Evolutionary conservation across 1,140 invertebrate genomes (phyloP).

Genomic region (Bombus terrestris): DNA sequence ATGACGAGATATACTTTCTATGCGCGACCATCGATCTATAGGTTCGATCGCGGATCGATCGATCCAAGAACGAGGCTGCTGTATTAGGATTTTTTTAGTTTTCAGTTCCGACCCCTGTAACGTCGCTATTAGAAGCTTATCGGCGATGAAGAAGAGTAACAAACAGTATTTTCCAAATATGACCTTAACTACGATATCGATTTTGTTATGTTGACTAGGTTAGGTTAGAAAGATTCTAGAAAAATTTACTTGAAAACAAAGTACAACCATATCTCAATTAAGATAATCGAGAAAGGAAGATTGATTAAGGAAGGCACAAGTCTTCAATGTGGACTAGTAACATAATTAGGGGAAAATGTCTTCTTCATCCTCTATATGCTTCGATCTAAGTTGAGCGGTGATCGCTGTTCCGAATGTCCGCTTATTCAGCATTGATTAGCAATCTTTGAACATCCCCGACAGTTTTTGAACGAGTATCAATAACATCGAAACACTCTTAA

Average conservation of each 20-base stretch:
- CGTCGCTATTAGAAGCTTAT: neutral
- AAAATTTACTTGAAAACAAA: neutral
- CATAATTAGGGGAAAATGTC: neutral
- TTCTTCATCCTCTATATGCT: neutral
- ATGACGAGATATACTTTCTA: conserved; percentile 61
- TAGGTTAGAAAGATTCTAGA: neutral
- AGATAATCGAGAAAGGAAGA: neutral
- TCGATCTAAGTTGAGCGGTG: conserved; percentile 2
- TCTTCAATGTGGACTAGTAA: neutral
- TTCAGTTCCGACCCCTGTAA: conserved; percentile 6
- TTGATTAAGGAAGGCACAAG: neutral
- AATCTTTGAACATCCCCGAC: neutral
- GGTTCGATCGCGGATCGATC: neutral
- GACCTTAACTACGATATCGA: neutral
- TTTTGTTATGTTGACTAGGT: neutral
- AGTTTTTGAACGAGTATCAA: neutral
- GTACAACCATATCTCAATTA: neutral
- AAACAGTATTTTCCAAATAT: neutral
- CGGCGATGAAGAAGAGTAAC: neutral
- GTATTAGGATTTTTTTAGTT: conserved; percentile 27
- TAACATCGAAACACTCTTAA: neutral
- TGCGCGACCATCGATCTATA: conserved; percentile 9
- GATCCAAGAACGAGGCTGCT: conserved; percentile 15
- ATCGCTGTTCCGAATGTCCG: conserved; percentile 20
- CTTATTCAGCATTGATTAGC: neutral